phyloP scores from a whole-genome alignment of 2,113 vertebrate genomes.

The Scomber colias region DNA sequence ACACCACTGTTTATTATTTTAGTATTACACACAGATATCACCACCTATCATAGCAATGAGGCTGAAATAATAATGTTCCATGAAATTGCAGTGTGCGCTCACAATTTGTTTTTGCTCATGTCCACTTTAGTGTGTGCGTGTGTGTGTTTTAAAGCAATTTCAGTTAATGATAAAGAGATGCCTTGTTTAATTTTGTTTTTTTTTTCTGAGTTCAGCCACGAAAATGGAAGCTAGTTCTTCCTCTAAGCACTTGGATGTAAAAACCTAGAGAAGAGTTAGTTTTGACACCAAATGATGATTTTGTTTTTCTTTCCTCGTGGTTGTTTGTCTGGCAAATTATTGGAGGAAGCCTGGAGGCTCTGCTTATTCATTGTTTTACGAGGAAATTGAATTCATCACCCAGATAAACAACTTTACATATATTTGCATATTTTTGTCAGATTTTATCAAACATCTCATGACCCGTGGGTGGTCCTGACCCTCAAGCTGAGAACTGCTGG shows the following conservation, averaged over 20 bases:
- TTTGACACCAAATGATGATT: constrained; percentile 9
- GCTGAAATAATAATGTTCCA: constrained; percentile 39
- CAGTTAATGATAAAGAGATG: constrained; percentile 24
- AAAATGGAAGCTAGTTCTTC: background rate
- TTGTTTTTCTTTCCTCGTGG: background rate
- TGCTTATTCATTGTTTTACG: constrained; percentile 32
- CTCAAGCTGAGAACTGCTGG: constrained; percentile 39
- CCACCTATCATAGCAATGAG: constrained; percentile 19
- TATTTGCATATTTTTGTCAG: constrained; percentile 64
- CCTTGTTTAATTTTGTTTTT: constrained; percentile 15
- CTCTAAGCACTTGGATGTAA: background rate
- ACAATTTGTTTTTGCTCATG: background rate
- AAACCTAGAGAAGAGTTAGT: background rate
- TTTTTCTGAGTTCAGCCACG: background rate
- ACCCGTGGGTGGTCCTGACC: constrained; percentile 46
- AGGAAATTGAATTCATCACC: constrained; percentile 56
- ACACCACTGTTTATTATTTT: constrained; percentile 20
- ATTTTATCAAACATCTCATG: constrained; percentile 52
- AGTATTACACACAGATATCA: constrained; percentile 22
- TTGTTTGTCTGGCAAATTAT: constrained; percentile 32
- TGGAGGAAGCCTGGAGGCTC: background rate
- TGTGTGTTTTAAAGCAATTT: constrained; percentile 5
- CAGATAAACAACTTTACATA: constrained; percentile 49
- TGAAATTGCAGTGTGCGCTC: constrained; percentile 12
- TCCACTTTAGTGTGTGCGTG: background rate